Evolutionary conservation across 2,888 invertebrate species (phyloP), one percentile per base, ranked within the genome.

Genomic region (Bombyx huttoni): DNA sequence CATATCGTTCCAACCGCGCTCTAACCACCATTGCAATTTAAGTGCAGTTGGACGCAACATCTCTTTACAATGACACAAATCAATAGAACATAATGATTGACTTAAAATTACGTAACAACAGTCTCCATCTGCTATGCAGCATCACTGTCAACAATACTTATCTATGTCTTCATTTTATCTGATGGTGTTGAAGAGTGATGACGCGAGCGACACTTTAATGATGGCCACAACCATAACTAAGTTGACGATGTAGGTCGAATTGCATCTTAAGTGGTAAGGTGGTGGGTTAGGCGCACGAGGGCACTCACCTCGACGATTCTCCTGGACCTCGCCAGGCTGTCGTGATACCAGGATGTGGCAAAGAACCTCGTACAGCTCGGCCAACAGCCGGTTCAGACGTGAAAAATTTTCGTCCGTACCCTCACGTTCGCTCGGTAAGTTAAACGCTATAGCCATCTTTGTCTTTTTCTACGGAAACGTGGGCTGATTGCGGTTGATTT

Each of bases 401-500:
- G 89, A 88, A 75, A 89, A 90, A 78, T 89, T 85, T 75, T 89
- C 89, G 73, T 89, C 90, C 49, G 87, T 72, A 58, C 89, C 85
- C 73, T 90, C 89, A 77, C 88, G 79, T 72, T 89, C 89, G 65
- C 89, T 83, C 64, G 90, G 90, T 67, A 90, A 70, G 78, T 89
- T 87, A 76, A 90, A 90, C 62, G 89, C 90, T 81, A 90, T 90
- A 70, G 90, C 90, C 90, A 90, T 90, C 79, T 81, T 81, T 81
- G 76, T 82, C 78, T 76, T 81, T 83, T 83, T 75, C 86, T 84
- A 77, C 83, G 81, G 73, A 81, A 87, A 70, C 81, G 78, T 75
- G 81, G 81, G 78, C 75, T 77, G 74, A 78, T 78, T 63, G 74
- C 71, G 66, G 79, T 78, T 75, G 78, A 75, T 82, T 78, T 82